Conservation (phyloP, 2,797 vertebrate genomes). For the Pipistrellus kuhlii region DNA sequence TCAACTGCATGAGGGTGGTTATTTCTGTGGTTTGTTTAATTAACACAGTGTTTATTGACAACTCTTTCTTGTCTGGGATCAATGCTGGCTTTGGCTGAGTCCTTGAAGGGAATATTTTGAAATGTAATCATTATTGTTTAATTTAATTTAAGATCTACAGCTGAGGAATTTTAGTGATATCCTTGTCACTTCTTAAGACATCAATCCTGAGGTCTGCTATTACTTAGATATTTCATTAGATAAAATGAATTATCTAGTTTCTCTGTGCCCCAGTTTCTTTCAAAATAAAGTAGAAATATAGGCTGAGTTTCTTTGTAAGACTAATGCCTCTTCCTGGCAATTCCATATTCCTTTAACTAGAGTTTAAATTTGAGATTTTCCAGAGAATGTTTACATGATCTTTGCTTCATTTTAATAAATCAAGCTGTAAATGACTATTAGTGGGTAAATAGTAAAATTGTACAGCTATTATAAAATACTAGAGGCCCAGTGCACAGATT, state of each 20-base stretch:
- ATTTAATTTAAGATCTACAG: neutral
- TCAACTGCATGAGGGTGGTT: neutral
- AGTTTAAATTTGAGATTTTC: constrained; percentile 28
- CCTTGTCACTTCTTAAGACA: neutral
- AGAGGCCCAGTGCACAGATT: too few relatives aligned
- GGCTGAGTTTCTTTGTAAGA: neutral
- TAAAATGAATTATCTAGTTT: neutral
- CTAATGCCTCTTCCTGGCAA: neutral
- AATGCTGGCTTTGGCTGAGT: neutral
- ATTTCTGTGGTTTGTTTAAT: constrained; percentile 28
- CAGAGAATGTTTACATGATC: constrained; percentile 17
- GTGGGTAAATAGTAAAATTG: neutral
- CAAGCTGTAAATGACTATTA: neutral
- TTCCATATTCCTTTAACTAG: neutral
- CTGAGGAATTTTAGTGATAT: neutral
- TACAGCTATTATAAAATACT: neutral
- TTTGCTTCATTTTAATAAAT: constrained; percentile 16
- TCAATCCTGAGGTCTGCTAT: neutral
- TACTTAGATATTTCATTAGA: neutral
- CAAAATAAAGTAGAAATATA: constrained; percentile 11
- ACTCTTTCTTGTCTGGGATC: neutral
- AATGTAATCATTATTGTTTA: neutral
- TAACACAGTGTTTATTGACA: neutral
- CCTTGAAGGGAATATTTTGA: neutral
- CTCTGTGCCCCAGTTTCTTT: neutral